Conservation (phyloP, 2,113 vertebrate genomes). For the Oriolus oriolus region DNA sequence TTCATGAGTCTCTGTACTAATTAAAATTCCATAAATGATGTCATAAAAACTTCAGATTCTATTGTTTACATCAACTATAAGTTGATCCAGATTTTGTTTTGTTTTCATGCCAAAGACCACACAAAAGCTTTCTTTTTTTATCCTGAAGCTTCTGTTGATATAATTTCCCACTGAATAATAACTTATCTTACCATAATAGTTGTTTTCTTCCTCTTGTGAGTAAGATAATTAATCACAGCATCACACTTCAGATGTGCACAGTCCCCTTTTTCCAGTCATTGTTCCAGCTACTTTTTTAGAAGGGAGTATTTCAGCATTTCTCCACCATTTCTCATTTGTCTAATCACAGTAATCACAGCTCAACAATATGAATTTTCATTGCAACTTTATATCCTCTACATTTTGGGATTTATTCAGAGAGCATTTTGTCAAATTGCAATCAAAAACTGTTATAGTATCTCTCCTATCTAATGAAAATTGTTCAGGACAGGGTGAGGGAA, state of each 20-base stretch:
- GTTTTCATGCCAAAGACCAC: background rate
- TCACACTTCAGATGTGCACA: background rate
- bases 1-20: background rate
- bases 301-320: background rate
- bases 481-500: background rate
- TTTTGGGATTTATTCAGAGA: background rate
- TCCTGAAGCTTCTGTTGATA: background rate
- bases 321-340: background rate
- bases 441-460: background rate
- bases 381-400: background rate
- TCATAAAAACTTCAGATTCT: constrained; percentile 14
- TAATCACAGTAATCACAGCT: background rate
- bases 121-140: background rate
- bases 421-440: background rate
- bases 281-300: background rate
- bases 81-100: constrained; percentile 4
- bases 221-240: background rate
- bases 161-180: background rate
- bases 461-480: background rate
- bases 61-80: constrained; percentile 18
- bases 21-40: constrained; percentile 19
- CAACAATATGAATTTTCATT: background rate
- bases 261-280: background rate
- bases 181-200: background rate
- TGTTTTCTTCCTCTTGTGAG: background rate